Conservation (phyloP, 2,888 invertebrate species). For the Luperina testacea region DNA sequence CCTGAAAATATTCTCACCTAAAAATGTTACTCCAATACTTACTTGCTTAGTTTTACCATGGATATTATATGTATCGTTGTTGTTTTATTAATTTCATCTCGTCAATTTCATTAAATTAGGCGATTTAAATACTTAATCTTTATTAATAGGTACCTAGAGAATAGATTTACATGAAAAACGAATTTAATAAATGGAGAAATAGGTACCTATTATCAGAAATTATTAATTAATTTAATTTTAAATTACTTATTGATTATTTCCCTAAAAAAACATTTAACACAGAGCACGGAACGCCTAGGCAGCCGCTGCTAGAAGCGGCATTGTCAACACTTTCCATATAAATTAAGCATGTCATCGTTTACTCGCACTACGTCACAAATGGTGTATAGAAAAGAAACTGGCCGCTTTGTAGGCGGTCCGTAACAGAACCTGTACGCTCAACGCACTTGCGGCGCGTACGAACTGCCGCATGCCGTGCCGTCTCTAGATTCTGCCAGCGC, state of each 20-base stretch:
- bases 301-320: not conserved
- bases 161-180: slow-evolving; percentile 17
- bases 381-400: not conserved
- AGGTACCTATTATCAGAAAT: slow-evolving; percentile 29
- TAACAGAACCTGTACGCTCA: not conserved
- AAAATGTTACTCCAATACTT: not conserved
- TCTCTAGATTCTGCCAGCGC: not conserved
- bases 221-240: slow-evolving; percentile 15
- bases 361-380: not conserved
- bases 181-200: slow-evolving; percentile 32
- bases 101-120: not conserved
- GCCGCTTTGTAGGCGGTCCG: not conserved
- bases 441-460: not conserved
- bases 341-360: not conserved
- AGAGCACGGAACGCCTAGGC: not conserved
- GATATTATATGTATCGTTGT: slow-evolving; percentile 1
- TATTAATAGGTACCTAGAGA: slow-evolving; percentile 33
- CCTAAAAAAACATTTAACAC: not conserved
- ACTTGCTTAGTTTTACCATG: not conserved
- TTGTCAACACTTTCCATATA: not conserved
- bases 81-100: slow-evolving; percentile 14
- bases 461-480: not conserved
- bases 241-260: not conserved
- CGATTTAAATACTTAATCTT: not conserved
- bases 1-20: slow-evolving; percentile 10